Base-by-base conservation (phyloP, 2,888 invertebrate genomes). In the Cryptus viduatorius region DNA sequence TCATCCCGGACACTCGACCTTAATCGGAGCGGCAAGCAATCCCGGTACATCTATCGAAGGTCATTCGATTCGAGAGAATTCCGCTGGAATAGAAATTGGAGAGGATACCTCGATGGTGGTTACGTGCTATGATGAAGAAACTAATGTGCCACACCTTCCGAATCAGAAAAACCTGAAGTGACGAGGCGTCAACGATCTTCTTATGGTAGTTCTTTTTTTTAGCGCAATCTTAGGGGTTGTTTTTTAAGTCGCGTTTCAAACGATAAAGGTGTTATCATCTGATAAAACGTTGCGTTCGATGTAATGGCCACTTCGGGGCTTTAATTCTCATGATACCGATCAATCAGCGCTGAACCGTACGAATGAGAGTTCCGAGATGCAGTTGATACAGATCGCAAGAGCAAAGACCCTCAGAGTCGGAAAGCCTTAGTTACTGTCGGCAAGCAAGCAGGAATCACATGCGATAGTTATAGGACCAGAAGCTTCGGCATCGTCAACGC, bases 401-500 rank as follows among this genome's bases (percentile, higher is more conserved):
- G 76, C 50, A 64, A 56, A 53, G 19, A 29, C 31, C 19, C 31
- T 67, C 46, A 19, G n/a, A 53, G 48, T 7, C 44, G 50, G 44
- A 61, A 80, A 80, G 44, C 83, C 64, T n/a, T 12, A 48, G 24
- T 37, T 24, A 65, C 16, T 46, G 56, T n/a, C 24, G 42, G 16
- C 10, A n/a, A 16, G 61, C 65, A 56, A 37, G 37, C 37, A 59
- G 76, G 50, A 72, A 61, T 68, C 76, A 31, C 80, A 48, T 75
- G 65, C 48, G 67, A 24, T 79, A 42, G 71, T 48, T 67, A 65
- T 71, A 71, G 73, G 72, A 76, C 85, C 68, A 83, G 83, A 76
- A 83, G 86, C 65, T 42, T 16, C 48, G 48, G 84, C 84, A 86
- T 86, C 86, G 87, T 75, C 44, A 59, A 69, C 24, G 81, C 64